Evolutionary conservation across 2,113 vertebrate genomes (phyloP), one percentile per base, ranked within the genome.

Genomic region (Perca schrenkii): DNA sequence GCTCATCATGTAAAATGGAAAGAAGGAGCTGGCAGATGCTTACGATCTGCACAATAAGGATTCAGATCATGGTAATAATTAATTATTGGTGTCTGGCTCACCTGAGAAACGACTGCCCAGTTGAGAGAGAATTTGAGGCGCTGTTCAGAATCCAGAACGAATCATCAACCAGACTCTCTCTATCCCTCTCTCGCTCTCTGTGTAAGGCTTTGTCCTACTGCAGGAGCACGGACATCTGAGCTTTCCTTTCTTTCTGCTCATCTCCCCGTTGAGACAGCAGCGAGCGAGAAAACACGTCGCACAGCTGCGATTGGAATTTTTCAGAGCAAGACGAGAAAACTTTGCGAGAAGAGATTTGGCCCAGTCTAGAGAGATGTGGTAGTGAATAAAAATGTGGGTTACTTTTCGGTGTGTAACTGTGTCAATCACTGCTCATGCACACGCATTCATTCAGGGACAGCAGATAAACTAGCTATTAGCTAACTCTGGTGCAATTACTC

Each of bases 191-290:
- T 16, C 43, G 25, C 21, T 8, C 54, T 58, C 69, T 60, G 17
- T 68, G 56, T 25, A 2, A 62, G 54, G 19, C 71, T 85, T 57
- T 64, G 49, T 71, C 65, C 57, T 12, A 28, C 52, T 11, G 56
- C 68, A 34, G 52, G 43, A 69, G 76, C 74, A 54, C 19, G 2
- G n/a, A 90, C 56, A 81, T 82, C 74, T 46, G 40, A 34, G 25
- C 31, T 43, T 40, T 28, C n/a, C 22, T 65, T 49, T 66, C 28
- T 80, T 34, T 69, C 21, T 47, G 15, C 34, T 28, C 25, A 2
- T 40, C 58, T 62, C 58, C 58, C 62, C 61, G 50, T 54, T 70
- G 28, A 68, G 47, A 63, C 10, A 1, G 50, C 21, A 50, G 22
- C 1, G 16, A 61, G 71, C 4, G 0, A 31, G 53, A 61, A 52